Evolutionary conservation across 2,797 vertebrate genomes (phyloP).

Genomic region (Lutjanus campechanus): DNA sequence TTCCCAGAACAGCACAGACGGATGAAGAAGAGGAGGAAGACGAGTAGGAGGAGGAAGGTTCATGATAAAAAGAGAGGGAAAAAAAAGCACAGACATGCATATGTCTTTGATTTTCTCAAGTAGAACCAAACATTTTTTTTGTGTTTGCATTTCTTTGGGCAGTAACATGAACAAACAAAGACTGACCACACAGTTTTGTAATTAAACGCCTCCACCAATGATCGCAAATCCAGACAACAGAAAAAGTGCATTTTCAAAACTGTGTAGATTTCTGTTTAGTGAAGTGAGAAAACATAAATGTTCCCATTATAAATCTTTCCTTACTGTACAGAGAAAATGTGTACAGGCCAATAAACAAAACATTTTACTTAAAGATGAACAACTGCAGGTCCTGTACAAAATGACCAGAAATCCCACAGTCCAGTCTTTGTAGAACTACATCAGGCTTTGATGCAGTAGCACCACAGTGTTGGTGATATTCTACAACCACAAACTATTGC

Average conservation of each 20-base stretch:
- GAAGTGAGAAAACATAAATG: background rate
- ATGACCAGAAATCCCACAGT: too few relatives aligned
- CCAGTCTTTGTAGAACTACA: too few relatives aligned
- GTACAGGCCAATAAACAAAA: too few relatives aligned
- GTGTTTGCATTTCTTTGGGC: background rate
- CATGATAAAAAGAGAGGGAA: background rate
- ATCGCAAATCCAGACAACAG: background rate
- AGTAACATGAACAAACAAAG: background rate
- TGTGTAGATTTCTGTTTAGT: background rate
- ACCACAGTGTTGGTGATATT: too few relatives aligned
- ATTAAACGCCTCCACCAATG: background rate
- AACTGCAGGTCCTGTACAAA: too few relatives aligned
- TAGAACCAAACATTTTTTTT: background rate
- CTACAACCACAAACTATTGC: too few relatives aligned
- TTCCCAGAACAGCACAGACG: slow-evolving; percentile 45
- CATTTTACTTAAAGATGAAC: too few relatives aligned
- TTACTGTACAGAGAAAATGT: too few relatives aligned
- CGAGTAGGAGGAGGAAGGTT: background rate
- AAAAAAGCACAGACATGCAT: background rate
- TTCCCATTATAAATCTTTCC: too few relatives aligned
- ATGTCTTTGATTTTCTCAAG: background rate
- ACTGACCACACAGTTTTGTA: background rate
- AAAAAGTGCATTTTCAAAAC: background rate
- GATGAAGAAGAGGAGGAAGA: slow-evolving; percentile 2
- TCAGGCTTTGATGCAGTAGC: too few relatives aligned